phyloP scores from a whole-genome alignment of 1,140 invertebrate genomes.

The Episyrphus balteatus region DNA sequence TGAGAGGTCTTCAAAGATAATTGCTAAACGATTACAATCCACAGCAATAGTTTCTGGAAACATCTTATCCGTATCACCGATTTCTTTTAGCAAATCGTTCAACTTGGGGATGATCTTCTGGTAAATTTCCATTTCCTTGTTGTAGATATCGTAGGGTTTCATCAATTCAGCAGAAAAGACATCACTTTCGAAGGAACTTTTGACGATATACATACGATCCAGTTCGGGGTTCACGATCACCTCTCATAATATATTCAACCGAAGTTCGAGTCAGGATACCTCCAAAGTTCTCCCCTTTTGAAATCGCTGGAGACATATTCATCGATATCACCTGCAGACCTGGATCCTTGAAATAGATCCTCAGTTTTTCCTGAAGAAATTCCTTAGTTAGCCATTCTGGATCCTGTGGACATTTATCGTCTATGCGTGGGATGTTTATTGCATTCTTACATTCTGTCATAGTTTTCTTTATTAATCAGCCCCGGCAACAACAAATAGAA shows the following conservation, averaged over 20 bases:
- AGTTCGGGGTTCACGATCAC: background rate
- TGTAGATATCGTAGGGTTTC: slow-evolving; percentile 29
- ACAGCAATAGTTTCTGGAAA: slow-evolving; percentile 24
- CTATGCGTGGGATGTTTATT: no score
- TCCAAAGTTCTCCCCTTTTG: slow-evolving; percentile 33
- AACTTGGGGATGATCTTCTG: slow-evolving; percentile 26
- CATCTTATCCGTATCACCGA: slow-evolving; percentile 18
- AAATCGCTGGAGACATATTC: slow-evolving; percentile 21
- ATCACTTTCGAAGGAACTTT: slow-evolving; percentile 26
- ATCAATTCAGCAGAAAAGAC: slow-evolving; percentile 22
- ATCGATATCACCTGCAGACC: slow-evolving; percentile 12
- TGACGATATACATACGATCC: slow-evolving; percentile 18
- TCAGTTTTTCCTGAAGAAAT: slow-evolving; percentile 22
- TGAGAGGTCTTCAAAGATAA: slow-evolving; percentile 30
- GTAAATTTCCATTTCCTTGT: slow-evolving; percentile 32
- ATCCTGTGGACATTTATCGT: no score
- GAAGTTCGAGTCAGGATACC: slow-evolving; percentile 22
- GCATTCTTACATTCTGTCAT: no score
- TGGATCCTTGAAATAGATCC: slow-evolving; percentile 15
- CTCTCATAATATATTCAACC: slow-evolving; percentile 9
- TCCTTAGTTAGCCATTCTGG: slow-evolving; percentile 28
- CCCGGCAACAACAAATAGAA: no score
- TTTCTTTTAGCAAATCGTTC: slow-evolving; percentile 17
- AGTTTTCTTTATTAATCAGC: no score
- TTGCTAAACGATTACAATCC: slow-evolving; percentile 19